phyloP scores from a whole-genome alignment of 92 coral and sea anemone species.

The Nematostella vectensis region DNA sequence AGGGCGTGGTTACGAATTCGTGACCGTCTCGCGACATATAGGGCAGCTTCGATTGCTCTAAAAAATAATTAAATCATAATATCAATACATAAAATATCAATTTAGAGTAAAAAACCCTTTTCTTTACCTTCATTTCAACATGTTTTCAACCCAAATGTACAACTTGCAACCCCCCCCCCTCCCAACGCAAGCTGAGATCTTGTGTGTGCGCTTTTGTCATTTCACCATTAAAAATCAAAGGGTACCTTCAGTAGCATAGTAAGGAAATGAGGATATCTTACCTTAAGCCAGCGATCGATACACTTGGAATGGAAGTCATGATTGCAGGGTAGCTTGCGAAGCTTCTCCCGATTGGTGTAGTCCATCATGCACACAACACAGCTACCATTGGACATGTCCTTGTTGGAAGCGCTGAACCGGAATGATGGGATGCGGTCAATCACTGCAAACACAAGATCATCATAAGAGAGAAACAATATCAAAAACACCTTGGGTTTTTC shows the following conservation, averaged over 20 bases:
- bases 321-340: conserved; percentile 78
- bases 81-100: not conserved
- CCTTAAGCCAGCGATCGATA: conserved; percentile 97
- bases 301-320: conserved; percentile 97
- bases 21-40: conserved; percentile 62
- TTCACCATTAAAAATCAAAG: no score
- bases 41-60: conserved; percentile 82
- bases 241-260: no score
- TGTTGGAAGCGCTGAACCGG: conserved; percentile 89
- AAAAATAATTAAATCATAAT: not conserved
- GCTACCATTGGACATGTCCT: conserved; percentile 75
- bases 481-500: not conserved
- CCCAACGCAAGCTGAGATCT: no score
- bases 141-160: no score
- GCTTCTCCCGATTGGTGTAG: conserved; percentile 82
- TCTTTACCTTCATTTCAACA: no score
- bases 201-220: no score
- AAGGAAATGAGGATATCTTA: no score
- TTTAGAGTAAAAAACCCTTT: no score
- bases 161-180: no score
- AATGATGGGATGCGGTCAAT: conserved; percentile 86
- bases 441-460: conserved; percentile 24
- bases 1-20: no score
- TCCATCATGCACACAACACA: conserved; percentile 98
- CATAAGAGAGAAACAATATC: no score